A percentile compares a stretch with the other conserved stretches of the same genome.
Conservation (phyloP, 2,113 vertebrate species). For the Noctilio leporinus region DNA sequence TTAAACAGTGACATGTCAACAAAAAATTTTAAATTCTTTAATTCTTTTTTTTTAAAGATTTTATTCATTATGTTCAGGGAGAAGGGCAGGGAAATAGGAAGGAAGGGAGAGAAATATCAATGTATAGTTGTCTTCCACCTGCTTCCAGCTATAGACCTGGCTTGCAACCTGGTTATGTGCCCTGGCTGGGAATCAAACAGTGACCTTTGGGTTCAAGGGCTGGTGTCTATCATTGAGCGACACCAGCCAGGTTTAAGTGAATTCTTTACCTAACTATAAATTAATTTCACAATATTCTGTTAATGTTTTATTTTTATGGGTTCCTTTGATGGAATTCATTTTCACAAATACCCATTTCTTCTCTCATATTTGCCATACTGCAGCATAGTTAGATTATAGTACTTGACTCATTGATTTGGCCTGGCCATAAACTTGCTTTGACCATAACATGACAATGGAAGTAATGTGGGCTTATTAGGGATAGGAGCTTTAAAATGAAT, state of each 20-base stretch:
- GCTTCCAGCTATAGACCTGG: too few relatives aligned
- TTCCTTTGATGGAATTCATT: background rate
- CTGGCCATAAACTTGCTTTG: background rate
- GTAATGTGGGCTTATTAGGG: background rate
- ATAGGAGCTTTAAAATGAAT: background rate
- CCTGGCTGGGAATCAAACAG: too few relatives aligned
- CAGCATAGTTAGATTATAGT: background rate
- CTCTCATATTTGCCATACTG: background rate
- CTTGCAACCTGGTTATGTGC: too few relatives aligned
- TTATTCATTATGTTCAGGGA: too few relatives aligned
- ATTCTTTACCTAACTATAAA: background rate
- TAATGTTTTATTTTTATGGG: background rate
- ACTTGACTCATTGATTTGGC: background rate
- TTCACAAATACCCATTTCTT: background rate
- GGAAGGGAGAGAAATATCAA: too few relatives aligned
- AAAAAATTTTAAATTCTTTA: background rate
- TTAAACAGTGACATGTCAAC: background rate
- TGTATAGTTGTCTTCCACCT: too few relatives aligned
- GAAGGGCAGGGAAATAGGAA: too few relatives aligned
- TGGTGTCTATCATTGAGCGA: too few relatives aligned
- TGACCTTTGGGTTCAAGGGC: too few relatives aligned
- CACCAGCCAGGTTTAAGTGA: too few relatives aligned
- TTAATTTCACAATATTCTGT: background rate
- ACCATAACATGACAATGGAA: background rate
- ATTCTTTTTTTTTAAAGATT: too few relatives aligned